These are phyloP conservation scores for Crypturellus tataupa DNA, from an alignment of 2,797 vertebrate species.

Conservation along the genomic window DNA sequence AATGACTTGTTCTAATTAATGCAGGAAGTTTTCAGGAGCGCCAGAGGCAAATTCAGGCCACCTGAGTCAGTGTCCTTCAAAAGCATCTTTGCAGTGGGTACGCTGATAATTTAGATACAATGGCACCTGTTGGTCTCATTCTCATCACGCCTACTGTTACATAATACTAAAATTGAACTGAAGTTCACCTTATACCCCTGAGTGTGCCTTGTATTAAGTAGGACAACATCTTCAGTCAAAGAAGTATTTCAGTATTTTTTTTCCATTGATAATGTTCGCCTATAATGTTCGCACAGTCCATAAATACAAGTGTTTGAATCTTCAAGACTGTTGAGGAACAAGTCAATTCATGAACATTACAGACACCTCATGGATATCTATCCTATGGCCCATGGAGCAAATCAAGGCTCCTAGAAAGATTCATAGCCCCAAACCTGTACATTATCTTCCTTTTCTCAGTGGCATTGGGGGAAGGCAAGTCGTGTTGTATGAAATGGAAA, in stretches of 20 bases:
- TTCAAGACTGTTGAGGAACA: background rate
- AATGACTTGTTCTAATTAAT: background rate
- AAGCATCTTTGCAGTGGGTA: background rate
- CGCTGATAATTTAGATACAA: background rate
- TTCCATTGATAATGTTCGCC: background rate
- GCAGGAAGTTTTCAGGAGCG: background rate
- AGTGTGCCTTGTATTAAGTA: background rate
- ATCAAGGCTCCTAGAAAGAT: background rate
- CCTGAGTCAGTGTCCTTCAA: background rate
- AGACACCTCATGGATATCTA: background rate
- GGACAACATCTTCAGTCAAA: background rate
- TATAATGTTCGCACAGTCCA: background rate
- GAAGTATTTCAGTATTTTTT: background rate
- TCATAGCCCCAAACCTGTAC: accelerated
- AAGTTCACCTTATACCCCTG: background rate
- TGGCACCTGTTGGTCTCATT: background rate
- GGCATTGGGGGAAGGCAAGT: background rate
- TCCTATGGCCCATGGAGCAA: background rate
- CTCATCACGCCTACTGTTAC: background rate
- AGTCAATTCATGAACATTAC: background rate
- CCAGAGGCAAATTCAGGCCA: background rate
- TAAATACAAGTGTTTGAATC: background rate
- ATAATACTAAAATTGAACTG: background rate
- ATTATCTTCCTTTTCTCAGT: background rate
- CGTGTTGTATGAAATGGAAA: background rate